Conservation (phyloP, 2,113 vertebrate genomes). For the Pelecanus crispus region DNA sequence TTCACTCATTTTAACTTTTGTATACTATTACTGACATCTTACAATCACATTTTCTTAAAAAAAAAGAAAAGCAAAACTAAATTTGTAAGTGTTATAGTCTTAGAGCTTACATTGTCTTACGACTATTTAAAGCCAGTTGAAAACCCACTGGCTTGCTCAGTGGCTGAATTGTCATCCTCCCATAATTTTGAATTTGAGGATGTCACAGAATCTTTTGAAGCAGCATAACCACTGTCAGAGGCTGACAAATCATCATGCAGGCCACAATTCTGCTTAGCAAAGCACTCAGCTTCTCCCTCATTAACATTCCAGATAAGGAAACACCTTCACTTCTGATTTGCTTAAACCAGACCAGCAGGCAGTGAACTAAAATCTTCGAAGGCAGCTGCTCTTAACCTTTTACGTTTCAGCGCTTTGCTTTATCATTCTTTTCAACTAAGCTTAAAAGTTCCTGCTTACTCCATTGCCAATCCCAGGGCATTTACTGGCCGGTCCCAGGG, state of each 20-base stretch:
- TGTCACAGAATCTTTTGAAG: conserved; percentile 8
- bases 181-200: not conserved
- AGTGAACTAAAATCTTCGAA: conserved; percentile 35
- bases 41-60: not conserved
- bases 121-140: not conserved
- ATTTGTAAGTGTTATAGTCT: not conserved
- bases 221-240: not conserved
- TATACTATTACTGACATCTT: not conserved
- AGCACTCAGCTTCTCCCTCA: not conserved
- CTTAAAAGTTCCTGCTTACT: not conserved
- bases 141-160: not conserved
- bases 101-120: not conserved
- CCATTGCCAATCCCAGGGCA: not conserved
- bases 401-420: not conserved
- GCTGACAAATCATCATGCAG: conserved; percentile 6
- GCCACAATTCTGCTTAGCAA: conserved; percentile 33
- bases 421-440: conserved; percentile 11
- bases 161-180: not conserved
- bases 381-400: conserved; percentile 18
- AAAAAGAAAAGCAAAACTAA: not conserved
- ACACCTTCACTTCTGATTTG: conserved; percentile 38
- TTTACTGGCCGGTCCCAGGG: not conserved
- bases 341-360: conserved; percentile 16
- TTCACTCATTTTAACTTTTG: not conserved
- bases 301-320: conserved; percentile 44